Evolutionary conservation across 2,888 invertebrate species (phyloP), one percentile per base, ranked within the genome.

Genomic region (Drosophila anceps): DNA sequence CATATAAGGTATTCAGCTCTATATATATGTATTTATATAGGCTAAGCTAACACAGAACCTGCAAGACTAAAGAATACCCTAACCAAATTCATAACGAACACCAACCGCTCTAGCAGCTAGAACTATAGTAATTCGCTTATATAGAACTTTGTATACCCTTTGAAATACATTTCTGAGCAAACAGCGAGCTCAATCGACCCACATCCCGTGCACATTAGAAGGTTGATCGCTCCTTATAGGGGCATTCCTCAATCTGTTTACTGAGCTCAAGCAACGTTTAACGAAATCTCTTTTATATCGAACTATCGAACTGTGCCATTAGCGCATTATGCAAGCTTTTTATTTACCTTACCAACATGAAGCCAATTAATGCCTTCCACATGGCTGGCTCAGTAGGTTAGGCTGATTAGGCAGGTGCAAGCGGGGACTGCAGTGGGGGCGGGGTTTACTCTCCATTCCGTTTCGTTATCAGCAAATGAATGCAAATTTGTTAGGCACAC

Each of bases 391-490:
- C 55, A 57, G 51, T 76, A 50, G 76, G 55, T 44, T 78, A 72
- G 65, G 57, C 65, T 18, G 48, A 63, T 68, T 66, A 64, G 24
- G 20, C 44, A 54, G 55, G 8, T n/a, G 33, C 24, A 18, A 13
- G 51, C 3, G 10, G 13, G 4, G 27, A 15, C 13, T 15, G 13
- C 46, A 27, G 15, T 2, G 46, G 27, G n/a, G 27, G 10, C n/a
- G 10, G 33, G 39, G 39, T 54, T 15, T 24, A 68, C 18, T 51
- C 75, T 63, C 50, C 43, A 65, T 69, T 48, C 39, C 33, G 27
- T 29, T 58, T 59, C 73, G 58, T 84, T 88, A 88, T 85, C 86
- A 79, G 68, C 55, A 60, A 51, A 46, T 61, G 50, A 71, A 71
- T 71, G 80, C 75, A 72, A 82, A 76, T 62, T 75, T 69, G 66